A percentile compares a stretch with the other conserved stretches of the same genome.
Conservation (phyloP, 2,888 invertebrate genomes). For the Chymomyza caudatula region DNA sequence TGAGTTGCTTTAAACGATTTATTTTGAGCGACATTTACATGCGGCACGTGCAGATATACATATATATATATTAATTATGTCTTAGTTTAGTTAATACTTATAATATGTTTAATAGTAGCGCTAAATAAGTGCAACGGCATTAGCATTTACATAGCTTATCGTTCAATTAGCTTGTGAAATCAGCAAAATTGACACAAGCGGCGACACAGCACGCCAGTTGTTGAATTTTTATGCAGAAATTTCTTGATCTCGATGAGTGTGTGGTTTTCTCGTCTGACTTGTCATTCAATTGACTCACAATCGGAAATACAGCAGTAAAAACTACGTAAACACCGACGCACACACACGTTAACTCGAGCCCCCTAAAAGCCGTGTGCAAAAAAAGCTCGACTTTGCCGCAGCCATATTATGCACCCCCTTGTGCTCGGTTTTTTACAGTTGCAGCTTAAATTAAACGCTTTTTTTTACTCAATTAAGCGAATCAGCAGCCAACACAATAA, state of each 20-base stretch:
- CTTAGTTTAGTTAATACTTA: not conserved
- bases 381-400: slow-evolving; percentile 3
- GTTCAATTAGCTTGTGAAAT: slow-evolving; percentile 2
- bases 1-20: slow-evolving; percentile 33
- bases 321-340: not conserved
- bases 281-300: slow-evolving; percentile 69
- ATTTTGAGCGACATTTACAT: slow-evolving; percentile 37
- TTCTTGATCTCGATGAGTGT: slow-evolving; percentile 11
- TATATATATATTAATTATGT: not conserved
- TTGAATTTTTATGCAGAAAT: slow-evolving; percentile 27
- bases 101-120: not conserved
- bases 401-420: not conserved
- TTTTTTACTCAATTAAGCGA: slow-evolving; percentile 74
- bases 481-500: slow-evolving; percentile 53
- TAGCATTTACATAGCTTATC: not conserved
- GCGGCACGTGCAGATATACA: not conserved
- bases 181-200: slow-evolving; percentile 34
- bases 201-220: not conserved
- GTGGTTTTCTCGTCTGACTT: slow-evolving; percentile 29
- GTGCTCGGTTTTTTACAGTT: slow-evolving; percentile 17
- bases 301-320: slow-evolving; percentile 51
- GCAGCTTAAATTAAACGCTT: slow-evolving; percentile 59
- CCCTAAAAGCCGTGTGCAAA: not conserved
- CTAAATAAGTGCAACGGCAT: not conserved
- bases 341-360: slow-evolving; percentile 8